Conservation (phyloP, 2,113 vertebrate genomes). For the Saccopteryx bilineata region DNA sequence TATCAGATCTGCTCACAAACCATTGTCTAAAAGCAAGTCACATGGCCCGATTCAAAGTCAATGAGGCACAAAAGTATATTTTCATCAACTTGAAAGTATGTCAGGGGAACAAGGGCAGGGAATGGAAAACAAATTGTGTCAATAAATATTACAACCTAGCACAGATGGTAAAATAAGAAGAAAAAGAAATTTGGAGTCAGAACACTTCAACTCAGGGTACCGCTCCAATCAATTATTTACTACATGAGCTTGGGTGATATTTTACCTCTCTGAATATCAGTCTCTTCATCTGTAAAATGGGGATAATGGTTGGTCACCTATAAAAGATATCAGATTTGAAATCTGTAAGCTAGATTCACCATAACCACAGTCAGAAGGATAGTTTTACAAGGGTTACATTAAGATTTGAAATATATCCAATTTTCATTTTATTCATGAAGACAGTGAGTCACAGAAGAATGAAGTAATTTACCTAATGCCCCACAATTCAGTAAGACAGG, state of each 20-base stretch:
- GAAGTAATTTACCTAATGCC: neutral
- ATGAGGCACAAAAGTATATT: neutral
- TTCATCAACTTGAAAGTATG: neutral
- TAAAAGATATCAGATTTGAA: slow-evolving; percentile 43
- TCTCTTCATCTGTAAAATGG: neutral
- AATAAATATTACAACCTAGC: neutral
- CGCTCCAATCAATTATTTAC: neutral
- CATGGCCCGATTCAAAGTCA: neutral
- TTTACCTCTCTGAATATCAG: neutral
- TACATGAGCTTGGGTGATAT: neutral
- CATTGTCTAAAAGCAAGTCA: slow-evolving; percentile 15
- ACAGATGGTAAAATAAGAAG: neutral
- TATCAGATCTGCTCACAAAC: neutral
- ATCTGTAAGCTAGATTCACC: neutral
- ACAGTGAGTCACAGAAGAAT: neutral
- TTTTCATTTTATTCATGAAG: slow-evolving; percentile 6
- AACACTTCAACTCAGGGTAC: neutral
- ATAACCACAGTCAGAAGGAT: slow-evolving; percentile 1
- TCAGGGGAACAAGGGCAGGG: neutral
- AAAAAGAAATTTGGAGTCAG: neutral
- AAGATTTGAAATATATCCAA: slow-evolving; percentile 44
- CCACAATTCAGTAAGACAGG: neutral
- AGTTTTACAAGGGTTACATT: slow-evolving; percentile 34
- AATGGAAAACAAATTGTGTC: neutral
- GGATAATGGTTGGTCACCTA: neutral